phyloP scores from a whole-genome alignment of 2,113 vertebrate species.

The Thalassoma bifasciatum region DNA sequence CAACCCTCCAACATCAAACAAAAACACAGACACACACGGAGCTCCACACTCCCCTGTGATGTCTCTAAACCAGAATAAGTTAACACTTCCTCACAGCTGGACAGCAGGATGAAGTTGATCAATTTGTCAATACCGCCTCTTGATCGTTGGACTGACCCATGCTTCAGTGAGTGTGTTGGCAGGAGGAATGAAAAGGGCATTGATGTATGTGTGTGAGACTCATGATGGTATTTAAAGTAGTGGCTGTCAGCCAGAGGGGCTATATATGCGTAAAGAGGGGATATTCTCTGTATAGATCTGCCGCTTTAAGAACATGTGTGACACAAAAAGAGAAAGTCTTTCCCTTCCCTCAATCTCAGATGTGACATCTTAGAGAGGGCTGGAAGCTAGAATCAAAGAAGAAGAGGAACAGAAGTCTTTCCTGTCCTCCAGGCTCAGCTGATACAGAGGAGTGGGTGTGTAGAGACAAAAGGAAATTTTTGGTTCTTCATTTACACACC shows the following conservation, averaged over 20 bases:
- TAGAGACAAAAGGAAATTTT: slow-evolving; percentile 29
- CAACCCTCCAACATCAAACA: not conserved
- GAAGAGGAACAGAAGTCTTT: slow-evolving; percentile 20
- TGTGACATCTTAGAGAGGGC: slow-evolving; percentile 8
- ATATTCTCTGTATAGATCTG: slow-evolving; percentile 35
- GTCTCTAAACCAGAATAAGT: slow-evolving; percentile 57
- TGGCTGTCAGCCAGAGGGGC: slow-evolving; percentile 48
- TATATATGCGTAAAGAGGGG: slow-evolving; percentile 20
- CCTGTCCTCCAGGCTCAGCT: slow-evolving; percentile 33
- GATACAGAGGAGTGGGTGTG: slow-evolving; percentile 8
- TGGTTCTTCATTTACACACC: slow-evolving; percentile 20
- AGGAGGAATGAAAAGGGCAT: not conserved
- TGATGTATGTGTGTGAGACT: slow-evolving; percentile 17
- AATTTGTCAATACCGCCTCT: slow-evolving; percentile 72
- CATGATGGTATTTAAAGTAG: slow-evolving; percentile 20
- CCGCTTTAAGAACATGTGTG: slow-evolving; percentile 20
- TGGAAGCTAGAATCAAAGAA: slow-evolving; percentile 33
- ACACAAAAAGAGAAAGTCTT: not conserved
- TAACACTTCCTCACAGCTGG: slow-evolving; percentile 74
- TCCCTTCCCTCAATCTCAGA: slow-evolving; percentile 35
- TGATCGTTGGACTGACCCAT: slow-evolving; percentile 56
- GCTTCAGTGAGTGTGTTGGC: slow-evolving; percentile 33
- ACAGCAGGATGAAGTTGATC: slow-evolving; percentile 60
- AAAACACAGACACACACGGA: slow-evolving; percentile 6
- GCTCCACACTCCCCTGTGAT: slow-evolving; percentile 14